These are phyloP conservation scores for Asbolus verrucosus DNA, from an alignment of 1,140 invertebrate species.

Conservation along the genomic window DNA sequence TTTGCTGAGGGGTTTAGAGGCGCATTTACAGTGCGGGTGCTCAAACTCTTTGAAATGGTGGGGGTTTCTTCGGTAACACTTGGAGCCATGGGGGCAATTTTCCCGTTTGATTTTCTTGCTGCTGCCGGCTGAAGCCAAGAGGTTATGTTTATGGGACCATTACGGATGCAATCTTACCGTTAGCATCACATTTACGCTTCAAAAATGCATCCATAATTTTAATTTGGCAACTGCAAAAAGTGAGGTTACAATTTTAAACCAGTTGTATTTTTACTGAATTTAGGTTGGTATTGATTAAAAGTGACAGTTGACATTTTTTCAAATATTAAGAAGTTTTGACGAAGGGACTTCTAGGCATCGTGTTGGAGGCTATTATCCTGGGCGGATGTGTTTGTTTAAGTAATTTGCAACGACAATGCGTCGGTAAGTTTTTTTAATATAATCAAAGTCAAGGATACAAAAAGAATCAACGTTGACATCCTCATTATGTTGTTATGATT, in stretches of 20 bases:
- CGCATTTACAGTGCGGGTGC: slow-evolving; percentile 78
- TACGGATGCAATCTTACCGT: not conserved
- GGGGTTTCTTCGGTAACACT: slow-evolving; percentile 86
- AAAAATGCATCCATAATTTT: slow-evolving; percentile 15
- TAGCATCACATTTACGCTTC: slow-evolving; percentile 1
- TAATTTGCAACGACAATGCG: too few species aligned
- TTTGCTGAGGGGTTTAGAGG: not conserved
- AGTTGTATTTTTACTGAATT: not conserved
- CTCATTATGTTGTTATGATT: not conserved
- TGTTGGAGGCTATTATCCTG: too few species aligned
- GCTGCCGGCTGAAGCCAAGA: not conserved
- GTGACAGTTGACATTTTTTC: not conserved
- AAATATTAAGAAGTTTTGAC: too few species aligned
- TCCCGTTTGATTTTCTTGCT: slow-evolving; percentile 49
- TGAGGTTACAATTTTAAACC: slow-evolving; percentile 12
- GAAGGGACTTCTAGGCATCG: too few species aligned
- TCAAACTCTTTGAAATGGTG: slow-evolving; percentile 83
- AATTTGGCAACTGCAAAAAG: not conserved
- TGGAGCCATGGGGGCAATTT: slow-evolving; percentile 76
- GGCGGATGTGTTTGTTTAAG: too few species aligned
- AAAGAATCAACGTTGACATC: not conserved
- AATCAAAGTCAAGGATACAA: too few species aligned
- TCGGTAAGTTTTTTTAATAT: too few species aligned
- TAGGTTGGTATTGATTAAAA: not conserved
- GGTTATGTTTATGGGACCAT: not conserved